A percentile compares a stretch with the other conserved stretches of the same genome.
Evolutionary conservation across 2,113 vertebrate genomes (phyloP).

Genomic region (Elaphurus davidianus): DNA sequence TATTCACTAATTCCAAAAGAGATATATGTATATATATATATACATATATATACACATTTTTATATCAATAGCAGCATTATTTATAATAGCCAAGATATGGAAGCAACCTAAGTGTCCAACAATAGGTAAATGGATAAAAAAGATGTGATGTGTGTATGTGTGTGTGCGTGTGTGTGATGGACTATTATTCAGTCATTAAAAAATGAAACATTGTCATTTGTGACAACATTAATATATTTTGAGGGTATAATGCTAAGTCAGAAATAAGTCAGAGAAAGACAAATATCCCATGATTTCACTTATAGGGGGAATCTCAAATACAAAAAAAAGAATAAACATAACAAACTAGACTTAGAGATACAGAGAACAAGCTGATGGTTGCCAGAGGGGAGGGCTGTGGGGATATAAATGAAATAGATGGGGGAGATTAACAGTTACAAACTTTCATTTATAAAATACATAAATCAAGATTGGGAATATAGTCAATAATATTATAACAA

Average conservation of each 20-base stretch:
- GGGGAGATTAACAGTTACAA: not conserved
- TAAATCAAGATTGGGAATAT: not conserved
- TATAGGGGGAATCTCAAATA: not conserved
- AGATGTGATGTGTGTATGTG: not conserved
- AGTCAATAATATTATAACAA: not conserved
- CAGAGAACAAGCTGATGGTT: not conserved
- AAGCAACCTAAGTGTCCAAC: not conserved
- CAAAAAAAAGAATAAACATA: not conserved
- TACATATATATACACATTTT: not conserved
- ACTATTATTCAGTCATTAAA: not conserved
- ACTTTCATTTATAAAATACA: not conserved
- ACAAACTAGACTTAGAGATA: not conserved
- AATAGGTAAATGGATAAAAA: not conserved
- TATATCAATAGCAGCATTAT: not conserved
- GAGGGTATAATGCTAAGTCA: not conserved
- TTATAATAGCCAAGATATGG: not conserved
- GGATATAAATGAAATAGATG: not conserved
- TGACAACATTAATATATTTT: not conserved
- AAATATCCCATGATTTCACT: not conserved
- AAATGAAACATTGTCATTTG: not conserved
- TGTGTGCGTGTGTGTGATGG: not conserved
- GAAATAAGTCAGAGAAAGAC: not conserved
- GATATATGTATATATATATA: too few species aligned
- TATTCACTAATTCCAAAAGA: not conserved
- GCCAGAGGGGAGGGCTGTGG: not conserved